These are phyloP conservation scores for Bombyx huttoni DNA, from an alignment of 2,888 invertebrate genomes.

Conservation along the genomic window DNA sequence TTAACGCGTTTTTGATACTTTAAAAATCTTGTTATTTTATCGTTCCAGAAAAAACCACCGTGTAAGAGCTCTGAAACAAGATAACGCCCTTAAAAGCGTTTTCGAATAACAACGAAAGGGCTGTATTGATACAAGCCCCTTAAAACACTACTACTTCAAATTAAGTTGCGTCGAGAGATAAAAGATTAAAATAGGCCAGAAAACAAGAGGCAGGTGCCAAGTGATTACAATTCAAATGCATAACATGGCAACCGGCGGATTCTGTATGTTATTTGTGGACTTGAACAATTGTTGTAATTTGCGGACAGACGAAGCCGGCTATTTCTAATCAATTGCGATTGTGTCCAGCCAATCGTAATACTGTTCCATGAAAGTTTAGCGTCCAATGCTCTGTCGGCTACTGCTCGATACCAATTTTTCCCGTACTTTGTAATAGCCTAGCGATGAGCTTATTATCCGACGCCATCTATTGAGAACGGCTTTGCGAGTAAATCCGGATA, in stretches of 20 bases:
- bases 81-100: not conserved
- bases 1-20: not conserved
- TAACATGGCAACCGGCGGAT: too few species aligned
- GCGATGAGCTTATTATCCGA: constrained; percentile 65
- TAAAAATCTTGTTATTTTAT: not conserved
- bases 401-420: constrained; percentile 54
- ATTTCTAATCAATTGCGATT: constrained; percentile 56
- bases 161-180: not conserved
- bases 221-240: too few species aligned
- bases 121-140: not conserved
- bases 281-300: constrained; percentile 49
- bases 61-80: not conserved
- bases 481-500: constrained; percentile 66
- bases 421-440: constrained; percentile 58
- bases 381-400: constrained; percentile 38
- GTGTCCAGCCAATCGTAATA: constrained; percentile 33
- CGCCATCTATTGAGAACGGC: constrained; percentile 69
- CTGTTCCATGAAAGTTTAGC: constrained; percentile 47
- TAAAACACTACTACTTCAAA: not conserved
- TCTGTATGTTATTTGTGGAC: not conserved
- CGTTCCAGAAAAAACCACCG: not conserved
- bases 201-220: too few species aligned
- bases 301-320: constrained; percentile 30
- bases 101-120: not conserved
- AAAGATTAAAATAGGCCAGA: not conserved